Conservation (phyloP, 35 echinoderm and acorn worm species). For the Strongylocentrotus purpuratus region DNA sequence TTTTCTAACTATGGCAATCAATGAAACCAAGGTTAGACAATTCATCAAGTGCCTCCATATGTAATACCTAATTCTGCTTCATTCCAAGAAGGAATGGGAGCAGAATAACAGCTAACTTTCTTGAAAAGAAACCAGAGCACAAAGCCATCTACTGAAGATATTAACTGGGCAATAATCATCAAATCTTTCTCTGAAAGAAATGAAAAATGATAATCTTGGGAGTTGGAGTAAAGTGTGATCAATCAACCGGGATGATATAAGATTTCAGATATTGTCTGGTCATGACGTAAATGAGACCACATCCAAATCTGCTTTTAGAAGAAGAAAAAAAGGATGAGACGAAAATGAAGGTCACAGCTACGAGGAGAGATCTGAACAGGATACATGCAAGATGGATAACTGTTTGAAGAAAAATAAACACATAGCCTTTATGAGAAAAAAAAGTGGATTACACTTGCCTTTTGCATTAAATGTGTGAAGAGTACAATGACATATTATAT, state of each 20-base stretch:
- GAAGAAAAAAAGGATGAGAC: background rate
- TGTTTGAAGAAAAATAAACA: no score
- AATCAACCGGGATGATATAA: background rate
- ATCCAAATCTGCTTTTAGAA: background rate
- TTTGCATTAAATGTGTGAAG: no score
- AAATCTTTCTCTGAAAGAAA: background rate
- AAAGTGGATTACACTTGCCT: no score
- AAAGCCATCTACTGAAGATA: background rate
- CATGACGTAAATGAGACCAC: background rate
- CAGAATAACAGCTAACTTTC: background rate
- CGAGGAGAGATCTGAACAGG: background rate
- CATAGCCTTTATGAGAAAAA: no score
- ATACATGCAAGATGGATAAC: background rate
- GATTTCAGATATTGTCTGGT: background rate
- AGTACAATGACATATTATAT: no score
- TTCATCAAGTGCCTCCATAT: background rate
- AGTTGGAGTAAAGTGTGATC: background rate
- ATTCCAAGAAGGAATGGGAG: background rate
- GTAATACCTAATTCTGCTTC: background rate
- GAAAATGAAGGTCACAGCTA: background rate
- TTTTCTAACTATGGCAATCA: background rate
- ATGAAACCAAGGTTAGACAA: background rate
- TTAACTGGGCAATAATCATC: background rate
- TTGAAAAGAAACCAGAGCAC: background rate
- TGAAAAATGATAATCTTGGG: slow-evolving; percentile 3